phyloP scores from a whole-genome alignment of 2,888 invertebrate species.

The Drosophila suboccidentalis region DNA sequence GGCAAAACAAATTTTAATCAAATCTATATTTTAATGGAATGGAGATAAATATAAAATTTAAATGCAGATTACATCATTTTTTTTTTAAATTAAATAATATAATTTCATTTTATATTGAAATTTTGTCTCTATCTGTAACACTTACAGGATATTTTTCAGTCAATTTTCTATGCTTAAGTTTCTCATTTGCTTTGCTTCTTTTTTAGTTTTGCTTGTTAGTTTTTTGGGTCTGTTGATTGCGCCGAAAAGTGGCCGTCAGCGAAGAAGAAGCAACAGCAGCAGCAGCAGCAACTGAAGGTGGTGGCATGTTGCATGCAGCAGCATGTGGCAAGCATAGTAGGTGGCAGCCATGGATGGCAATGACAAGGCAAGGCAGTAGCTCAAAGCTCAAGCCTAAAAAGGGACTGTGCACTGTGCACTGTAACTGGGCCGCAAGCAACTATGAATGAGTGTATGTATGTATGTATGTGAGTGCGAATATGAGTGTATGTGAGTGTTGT shows the following conservation, averaged over 20 bases:
- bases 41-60: no score
- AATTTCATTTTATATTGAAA: no score
- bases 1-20: no score
- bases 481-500: background rate
- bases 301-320: background rate
- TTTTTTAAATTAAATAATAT: no score
- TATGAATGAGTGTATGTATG: background rate
- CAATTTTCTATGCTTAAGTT: background rate
- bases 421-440: conserved; percentile 5
- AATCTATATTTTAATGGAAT: no score
- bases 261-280: background rate
- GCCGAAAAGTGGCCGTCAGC: conserved; percentile 58
- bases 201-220: conserved; percentile 22
- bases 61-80: no score
- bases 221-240: conserved; percentile 61
- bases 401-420: background rate
- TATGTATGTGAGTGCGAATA: background rate
- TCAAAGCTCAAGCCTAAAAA: conserved; percentile 13
- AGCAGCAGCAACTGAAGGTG: background rate
- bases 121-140: no score
- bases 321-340: background rate
- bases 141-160: conserved; percentile 19
- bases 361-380: conserved; percentile 18
- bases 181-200: background rate
- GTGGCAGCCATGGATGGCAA: conserved; percentile 12